Percentiles rank a stretch among this genome's conserved stretches.
Evolutionary conservation across 2,888 invertebrate genomes (phyloP).

Genomic region (Hypomecis atomaria): DNA sequence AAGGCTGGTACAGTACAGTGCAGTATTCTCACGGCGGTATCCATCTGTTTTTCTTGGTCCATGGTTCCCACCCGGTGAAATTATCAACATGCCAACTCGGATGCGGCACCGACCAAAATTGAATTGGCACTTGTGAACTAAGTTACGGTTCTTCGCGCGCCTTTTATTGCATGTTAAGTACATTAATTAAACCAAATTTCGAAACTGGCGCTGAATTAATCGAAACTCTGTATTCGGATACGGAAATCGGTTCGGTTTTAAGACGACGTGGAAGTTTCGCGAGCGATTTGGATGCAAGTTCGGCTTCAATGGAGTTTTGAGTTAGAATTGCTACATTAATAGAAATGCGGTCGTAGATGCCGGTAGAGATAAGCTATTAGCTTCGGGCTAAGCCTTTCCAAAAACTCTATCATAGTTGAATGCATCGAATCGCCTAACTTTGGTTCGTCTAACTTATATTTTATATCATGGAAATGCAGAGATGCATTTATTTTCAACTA

Average conservation of each 20-base stretch:
- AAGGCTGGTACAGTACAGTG: too few relatives aligned
- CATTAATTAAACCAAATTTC: slow-evolving; percentile 60
- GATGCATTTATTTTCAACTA: too few relatives aligned
- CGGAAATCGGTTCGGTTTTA: slow-evolving; percentile 61
- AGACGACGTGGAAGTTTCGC: slow-evolving; percentile 50
- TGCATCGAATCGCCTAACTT: too few relatives aligned
- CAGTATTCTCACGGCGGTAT: neutral
- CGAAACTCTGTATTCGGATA: slow-evolving; percentile 65
- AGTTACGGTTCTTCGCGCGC: slow-evolving; percentile 66
- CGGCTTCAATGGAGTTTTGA: slow-evolving; percentile 46
- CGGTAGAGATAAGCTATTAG: too few relatives aligned
- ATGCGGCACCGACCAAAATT: slow-evolving; percentile 50
- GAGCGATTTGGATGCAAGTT: slow-evolving; percentile 44
- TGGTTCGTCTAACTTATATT: too few relatives aligned
- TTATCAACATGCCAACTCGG: slow-evolving; percentile 41
- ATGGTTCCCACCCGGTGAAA: slow-evolving; percentile 20
- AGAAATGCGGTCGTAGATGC: slow-evolving; percentile 16
- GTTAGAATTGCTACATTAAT: slow-evolving; percentile 45
- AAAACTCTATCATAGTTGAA: too few relatives aligned
- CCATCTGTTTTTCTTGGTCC: neutral
- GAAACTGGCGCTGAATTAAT: slow-evolving; percentile 43
- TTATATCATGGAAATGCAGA: too few relatives aligned
- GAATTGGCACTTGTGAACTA: slow-evolving; percentile 73
- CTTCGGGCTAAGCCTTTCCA: too few relatives aligned
- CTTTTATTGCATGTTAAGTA: slow-evolving; percentile 79